Conservation (phyloP, 2,888 invertebrate species). For the Idaea straminata region DNA sequence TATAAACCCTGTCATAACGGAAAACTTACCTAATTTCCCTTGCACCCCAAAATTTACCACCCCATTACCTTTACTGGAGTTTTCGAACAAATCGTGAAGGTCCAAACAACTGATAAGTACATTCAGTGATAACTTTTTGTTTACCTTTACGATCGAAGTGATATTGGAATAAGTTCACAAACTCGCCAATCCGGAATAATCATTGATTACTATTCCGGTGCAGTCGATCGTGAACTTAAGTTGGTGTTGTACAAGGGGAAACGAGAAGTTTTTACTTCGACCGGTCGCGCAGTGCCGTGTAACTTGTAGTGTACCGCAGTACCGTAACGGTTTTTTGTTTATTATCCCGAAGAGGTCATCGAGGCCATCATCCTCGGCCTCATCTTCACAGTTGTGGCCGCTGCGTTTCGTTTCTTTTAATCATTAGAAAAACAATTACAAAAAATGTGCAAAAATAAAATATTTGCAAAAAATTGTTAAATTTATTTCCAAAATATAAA, state of each 20-base stretch:
- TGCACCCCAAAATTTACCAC: conserved; percentile 17
- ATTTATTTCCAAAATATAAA: no score
- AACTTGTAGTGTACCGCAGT: no score
- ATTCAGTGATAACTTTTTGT: not conserved
- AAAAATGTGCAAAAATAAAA: no score
- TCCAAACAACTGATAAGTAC: not conserved
- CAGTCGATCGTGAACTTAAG: not conserved
- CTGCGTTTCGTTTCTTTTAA: no score
- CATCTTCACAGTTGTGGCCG: no score
- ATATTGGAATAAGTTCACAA: conserved; percentile 6
- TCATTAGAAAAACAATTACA: no score
- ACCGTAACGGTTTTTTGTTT: no score
- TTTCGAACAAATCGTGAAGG: conserved; percentile 1
- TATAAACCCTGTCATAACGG: not conserved
- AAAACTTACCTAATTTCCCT: conserved; percentile 11
- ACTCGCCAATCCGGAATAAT: conserved; percentile 5
- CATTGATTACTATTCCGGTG: conserved; percentile 8
- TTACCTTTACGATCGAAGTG: not conserved
- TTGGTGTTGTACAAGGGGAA: not conserved
- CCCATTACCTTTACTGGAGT: not conserved
- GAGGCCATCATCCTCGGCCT: no score
- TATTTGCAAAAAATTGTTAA: no score
- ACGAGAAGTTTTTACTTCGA: not conserved
- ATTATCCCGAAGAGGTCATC: no score
- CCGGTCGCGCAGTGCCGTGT: no score